Percentiles rank a stretch among this genome's conserved stretches.
Conservation (phyloP, 2,888 invertebrate genomes). For the Metellina segmentata region DNA sequence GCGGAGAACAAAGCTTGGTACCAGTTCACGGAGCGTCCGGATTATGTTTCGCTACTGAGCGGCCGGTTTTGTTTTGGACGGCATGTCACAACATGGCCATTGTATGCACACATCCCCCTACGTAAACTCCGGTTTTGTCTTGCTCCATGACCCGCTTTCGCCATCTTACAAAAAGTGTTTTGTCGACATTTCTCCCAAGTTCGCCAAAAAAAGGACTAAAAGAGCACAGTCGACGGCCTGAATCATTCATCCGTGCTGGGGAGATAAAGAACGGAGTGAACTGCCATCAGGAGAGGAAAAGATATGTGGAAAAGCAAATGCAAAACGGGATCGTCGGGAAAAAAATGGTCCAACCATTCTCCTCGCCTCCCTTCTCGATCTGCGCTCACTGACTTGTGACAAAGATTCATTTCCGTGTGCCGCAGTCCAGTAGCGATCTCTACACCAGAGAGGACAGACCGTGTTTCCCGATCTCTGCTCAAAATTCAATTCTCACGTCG, state of each 20-base stretch:
- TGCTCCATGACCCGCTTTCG: not conserved
- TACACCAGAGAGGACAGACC: not conserved
- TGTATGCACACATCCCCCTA: not conserved
- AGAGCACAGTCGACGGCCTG: constrained; percentile 20
- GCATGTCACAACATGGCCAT: not conserved
- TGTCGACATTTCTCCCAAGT: not conserved
- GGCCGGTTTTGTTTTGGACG: too few relatives aligned
- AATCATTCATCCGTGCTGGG: constrained; percentile 38
- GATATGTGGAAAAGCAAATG: not conserved
- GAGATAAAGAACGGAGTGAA: not conserved
- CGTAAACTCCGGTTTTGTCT: not conserved
- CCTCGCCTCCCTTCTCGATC: not conserved
- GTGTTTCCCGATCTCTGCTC: too few relatives aligned
- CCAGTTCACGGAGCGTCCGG: too few relatives aligned
- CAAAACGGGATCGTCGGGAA: too few relatives aligned
- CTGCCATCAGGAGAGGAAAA: not conserved
- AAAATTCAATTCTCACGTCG: not conserved
- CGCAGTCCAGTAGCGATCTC: not conserved
- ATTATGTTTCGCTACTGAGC: too few relatives aligned
- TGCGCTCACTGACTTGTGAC: not conserved
- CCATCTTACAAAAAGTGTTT: not conserved
- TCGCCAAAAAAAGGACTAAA: not conserved
- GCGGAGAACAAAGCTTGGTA: too few relatives aligned
- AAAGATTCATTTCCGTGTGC: not conserved
- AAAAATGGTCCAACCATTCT: too few relatives aligned